Percentiles rank a stretch among this genome's conserved stretches.
Evolutionary conservation across 2,888 invertebrate genomes (phyloP).

Genomic region (Drosophila sordidapex): DNA sequence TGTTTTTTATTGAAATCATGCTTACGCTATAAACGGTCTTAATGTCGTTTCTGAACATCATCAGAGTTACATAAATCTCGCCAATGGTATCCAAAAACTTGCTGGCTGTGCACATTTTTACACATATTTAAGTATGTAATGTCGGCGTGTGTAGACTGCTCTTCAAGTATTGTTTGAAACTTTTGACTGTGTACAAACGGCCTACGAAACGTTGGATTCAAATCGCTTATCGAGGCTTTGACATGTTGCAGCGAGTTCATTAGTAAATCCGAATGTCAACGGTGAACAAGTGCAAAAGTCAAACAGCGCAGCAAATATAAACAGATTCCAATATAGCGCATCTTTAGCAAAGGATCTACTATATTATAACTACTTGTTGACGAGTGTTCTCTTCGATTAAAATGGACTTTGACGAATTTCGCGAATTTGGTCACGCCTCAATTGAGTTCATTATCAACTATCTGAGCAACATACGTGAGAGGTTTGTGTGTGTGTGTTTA

Average conservation of each 20-base stretch:
- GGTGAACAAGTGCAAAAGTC: slow-evolving; percentile 67
- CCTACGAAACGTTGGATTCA: slow-evolving; percentile 42
- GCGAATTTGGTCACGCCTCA: slow-evolving; percentile 93
- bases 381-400: slow-evolving; percentile 28
- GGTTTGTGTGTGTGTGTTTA: slow-evolving; percentile 85
- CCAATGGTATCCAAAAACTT: slow-evolving; percentile 70
- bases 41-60: slow-evolving; percentile 48
- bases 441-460: slow-evolving; percentile 97
- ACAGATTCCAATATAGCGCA: background rate
- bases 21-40: slow-evolving; percentile 41
- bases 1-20: slow-evolving; percentile 24
- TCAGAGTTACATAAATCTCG: slow-evolving; percentile 74
- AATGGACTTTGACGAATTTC: slow-evolving; percentile 92
- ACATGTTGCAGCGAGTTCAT: slow-evolving; percentile 60
- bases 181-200: slow-evolving; percentile 34
- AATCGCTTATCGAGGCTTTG: slow-evolving; percentile 47
- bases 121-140: slow-evolving; percentile 51
- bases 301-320: slow-evolving; percentile 38
- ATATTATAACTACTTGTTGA: background rate
- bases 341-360: slow-evolving; percentile 39
- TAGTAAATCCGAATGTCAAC: slow-evolving; percentile 76
- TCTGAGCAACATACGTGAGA: slow-evolving; percentile 92
- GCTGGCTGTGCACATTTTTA: slow-evolving; percentile 77
- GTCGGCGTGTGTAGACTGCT: slow-evolving; percentile 12
- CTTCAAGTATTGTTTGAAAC: slow-evolving; percentile 61